phyloP scores from a whole-genome alignment of 1,140 invertebrate genomes.

The Drosophila setifemur region DNA sequence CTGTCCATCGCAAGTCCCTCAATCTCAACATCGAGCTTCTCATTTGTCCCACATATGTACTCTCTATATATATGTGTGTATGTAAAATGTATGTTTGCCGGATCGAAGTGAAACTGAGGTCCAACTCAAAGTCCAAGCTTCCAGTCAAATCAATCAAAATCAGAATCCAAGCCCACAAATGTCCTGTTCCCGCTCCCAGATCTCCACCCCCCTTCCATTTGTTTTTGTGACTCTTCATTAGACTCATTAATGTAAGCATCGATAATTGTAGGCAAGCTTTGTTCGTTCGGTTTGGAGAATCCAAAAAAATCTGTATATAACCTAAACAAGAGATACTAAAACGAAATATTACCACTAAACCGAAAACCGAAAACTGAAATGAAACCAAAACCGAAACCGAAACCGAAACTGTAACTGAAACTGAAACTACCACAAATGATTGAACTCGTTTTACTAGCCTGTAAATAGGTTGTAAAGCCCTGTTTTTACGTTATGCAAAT shows the following conservation, averaged over 20 bases:
- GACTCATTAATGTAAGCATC: constrained; percentile 17
- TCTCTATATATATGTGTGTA: not conserved
- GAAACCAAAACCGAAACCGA: constrained; percentile 10
- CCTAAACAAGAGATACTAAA: not conserved
- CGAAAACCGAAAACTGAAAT: constrained; percentile 14
- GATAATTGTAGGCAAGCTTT: constrained; percentile 27
- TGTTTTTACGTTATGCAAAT: constrained; percentile 79
- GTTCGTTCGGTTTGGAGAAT: constrained; percentile 21
- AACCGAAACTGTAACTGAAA: constrained; percentile 10
- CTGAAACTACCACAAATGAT: constrained; percentile 52
- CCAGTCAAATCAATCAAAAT: too few species aligned
- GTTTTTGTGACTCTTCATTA: not conserved
- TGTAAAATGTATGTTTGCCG: constrained; percentile 19
- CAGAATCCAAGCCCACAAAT: too few species aligned
- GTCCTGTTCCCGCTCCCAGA: constrained; percentile 1
- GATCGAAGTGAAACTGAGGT: not conserved
- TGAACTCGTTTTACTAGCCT: constrained; percentile 83
- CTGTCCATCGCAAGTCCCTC: not conserved
- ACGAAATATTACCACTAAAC: constrained; percentile 32
- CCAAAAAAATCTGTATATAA: constrained; percentile 27
- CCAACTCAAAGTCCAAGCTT: too few species aligned
- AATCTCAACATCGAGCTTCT: constrained; percentile 9
- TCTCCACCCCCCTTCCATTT: not conserved
- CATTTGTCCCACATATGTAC: constrained; percentile 18
- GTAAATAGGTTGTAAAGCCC: constrained; percentile 82